Base-by-base conservation (phyloP, 2,113 vertebrate genomes). In the Capreolus pygargus region DNA sequence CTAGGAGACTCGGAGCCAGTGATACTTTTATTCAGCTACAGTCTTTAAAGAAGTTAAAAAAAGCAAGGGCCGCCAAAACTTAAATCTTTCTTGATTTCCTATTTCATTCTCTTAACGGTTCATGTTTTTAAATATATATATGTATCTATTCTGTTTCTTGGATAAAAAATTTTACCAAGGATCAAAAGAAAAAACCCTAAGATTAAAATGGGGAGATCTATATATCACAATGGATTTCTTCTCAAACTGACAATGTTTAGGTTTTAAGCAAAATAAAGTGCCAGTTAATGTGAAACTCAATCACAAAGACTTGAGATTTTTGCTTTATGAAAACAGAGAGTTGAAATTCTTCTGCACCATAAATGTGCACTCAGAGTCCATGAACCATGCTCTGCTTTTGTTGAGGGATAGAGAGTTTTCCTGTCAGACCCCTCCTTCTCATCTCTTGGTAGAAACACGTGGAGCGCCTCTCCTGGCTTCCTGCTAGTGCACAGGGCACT, bases 221-320 rank as follows among this genome's bases (percentile, higher is more conserved):
- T 50, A 58, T 39, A 64, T 89, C 93, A 96, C 78, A 93, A 52
- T 96, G 89, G 84, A 64, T 97, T 97, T 97, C 88, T 97, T 97
- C 85, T 97, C 58, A 98, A 88, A 95, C 93, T 98, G 96, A 97
- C 91, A 84, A 84, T 98, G 96, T 98, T 97, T 97, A 97, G 97
- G 91, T 97, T 97, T 97, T 97, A 97, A 94, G 94, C 74, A 94
- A 70, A 98, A 98, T 98, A 98, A 98, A 98, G 47, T 96, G 97
- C 89, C 95, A 74, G 87, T 97, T 97, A 97, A 97, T 97, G 91
- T 98, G 95, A 98, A 98, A 97, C 86, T 95, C 47, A 85, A 86
- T 98, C 70, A 94, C 93, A 97, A 67, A 97, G 95, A 94, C 85
- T 97, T 97, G 97, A 95, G 94, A 95, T 60, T 96, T 95, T 97